phyloP scores from a whole-genome alignment of 2,888 invertebrate genomes.

The Acrobasis repandana region DNA sequence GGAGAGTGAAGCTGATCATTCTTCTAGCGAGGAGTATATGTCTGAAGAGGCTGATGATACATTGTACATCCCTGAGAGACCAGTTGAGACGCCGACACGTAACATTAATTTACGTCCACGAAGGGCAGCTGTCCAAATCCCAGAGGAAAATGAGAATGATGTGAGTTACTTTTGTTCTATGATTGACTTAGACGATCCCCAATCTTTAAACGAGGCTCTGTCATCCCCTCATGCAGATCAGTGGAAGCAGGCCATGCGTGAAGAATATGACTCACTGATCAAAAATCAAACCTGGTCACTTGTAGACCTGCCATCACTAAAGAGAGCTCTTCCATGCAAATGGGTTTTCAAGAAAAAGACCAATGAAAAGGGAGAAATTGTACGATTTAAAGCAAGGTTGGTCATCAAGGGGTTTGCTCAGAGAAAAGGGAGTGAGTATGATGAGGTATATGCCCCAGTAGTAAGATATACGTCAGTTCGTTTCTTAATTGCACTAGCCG shows the following conservation, averaged over 20 bases:
- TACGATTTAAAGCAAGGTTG: conserved; percentile 29
- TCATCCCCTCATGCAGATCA: conserved; percentile 27
- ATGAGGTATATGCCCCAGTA: conserved; percentile 26
- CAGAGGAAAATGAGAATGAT: conserved; percentile 17
- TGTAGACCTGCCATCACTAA: not conserved
- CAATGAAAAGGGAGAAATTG: conserved; percentile 26
- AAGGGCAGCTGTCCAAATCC: conserved; percentile 16
- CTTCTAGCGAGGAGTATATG: conserved; percentile 5
- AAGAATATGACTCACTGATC: conserved; percentile 28
- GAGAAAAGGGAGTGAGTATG: conserved; percentile 30
- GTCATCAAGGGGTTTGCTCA: conserved; percentile 34
- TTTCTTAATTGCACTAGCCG: conserved; percentile 32
- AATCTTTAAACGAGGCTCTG: conserved; percentile 28
- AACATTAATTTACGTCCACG: conserved; percentile 26
- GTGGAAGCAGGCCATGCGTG: conserved; percentile 29
- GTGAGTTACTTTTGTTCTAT: conserved; percentile 28
- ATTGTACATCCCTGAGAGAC: conserved; percentile 25
- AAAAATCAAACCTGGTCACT: conserved; percentile 19
- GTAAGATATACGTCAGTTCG: conserved; percentile 28
- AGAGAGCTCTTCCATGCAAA: conserved; percentile 12
- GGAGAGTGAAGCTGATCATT: not conserved
- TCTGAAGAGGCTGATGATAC: conserved; percentile 25
- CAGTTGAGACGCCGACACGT: conserved; percentile 24
- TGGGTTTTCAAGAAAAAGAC: conserved; percentile 16
- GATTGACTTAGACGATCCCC: conserved; percentile 27